A percentile compares a stretch with the other conserved stretches of the same genome.
Evolutionary conservation across 2,888 invertebrate genomes (phyloP).

Genomic region (Cryptus armator): DNA sequence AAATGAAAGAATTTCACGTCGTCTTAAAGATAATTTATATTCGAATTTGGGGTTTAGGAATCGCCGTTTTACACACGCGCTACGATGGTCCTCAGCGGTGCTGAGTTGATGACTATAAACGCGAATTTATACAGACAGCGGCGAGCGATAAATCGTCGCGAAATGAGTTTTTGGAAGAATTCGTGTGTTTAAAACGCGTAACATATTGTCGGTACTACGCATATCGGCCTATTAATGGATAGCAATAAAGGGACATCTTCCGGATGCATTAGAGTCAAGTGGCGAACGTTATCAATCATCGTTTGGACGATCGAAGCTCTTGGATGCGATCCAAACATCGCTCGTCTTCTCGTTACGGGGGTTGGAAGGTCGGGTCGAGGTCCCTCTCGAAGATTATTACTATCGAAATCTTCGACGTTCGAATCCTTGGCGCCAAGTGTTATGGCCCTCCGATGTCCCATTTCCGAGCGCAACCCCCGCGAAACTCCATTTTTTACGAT

Average conservation of each 20-base stretch:
- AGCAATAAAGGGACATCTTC: constrained; percentile 29
- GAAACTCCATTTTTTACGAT: neutral
- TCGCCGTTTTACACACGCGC: neutral
- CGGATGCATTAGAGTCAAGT: constrained; percentile 50
- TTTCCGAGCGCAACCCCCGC: neutral
- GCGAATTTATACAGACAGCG: constrained; percentile 4
- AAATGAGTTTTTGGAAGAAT: constrained; percentile 21
- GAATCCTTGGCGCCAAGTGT: constrained; percentile 12
- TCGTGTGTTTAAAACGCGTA: neutral
- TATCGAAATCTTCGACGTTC: constrained; percentile 23
- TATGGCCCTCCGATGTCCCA: constrained; percentile 3
- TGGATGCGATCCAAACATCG: constrained; percentile 59
- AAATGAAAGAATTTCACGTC: too few relatives aligned
- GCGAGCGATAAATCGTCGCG: constrained; percentile 30
- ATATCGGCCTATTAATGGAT: constrained; percentile 31
- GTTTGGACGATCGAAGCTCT: constrained; percentile 38
- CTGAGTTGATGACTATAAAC: neutral
- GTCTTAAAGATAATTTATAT: too few relatives aligned
- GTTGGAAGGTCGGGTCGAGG: constrained; percentile 62
- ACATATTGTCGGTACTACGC: neutral
- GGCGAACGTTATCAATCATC: constrained; percentile 61
- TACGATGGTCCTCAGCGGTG: neutral
- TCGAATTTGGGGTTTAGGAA: too few relatives aligned
- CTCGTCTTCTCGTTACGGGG: constrained; percentile 32
- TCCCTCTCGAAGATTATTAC: constrained; percentile 31